phyloP scores from a whole-genome alignment of 2,113 vertebrate species.

The Atlantisia rogersi region DNA sequence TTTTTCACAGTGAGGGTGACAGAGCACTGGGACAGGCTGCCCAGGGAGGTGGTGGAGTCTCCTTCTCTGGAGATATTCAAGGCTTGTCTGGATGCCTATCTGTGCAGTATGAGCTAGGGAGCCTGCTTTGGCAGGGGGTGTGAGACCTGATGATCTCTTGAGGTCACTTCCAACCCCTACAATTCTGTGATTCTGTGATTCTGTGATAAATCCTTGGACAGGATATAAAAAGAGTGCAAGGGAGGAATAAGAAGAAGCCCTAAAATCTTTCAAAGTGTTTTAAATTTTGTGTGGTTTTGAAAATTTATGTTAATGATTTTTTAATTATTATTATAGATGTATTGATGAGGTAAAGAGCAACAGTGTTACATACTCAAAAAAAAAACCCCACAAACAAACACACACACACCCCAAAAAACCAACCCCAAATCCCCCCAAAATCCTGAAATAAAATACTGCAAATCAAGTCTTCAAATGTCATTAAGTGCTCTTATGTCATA shows the following conservation, averaged over 20 bases:
- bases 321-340: not conserved
- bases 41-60: too few relatives aligned
- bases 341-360: not conserved
- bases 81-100: too few relatives aligned
- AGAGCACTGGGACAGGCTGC: too few relatives aligned
- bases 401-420: too few relatives aligned
- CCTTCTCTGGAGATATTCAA: too few relatives aligned
- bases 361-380: not conserved
- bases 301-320: not conserved
- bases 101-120: too few relatives aligned
- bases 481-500: too few relatives aligned
- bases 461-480: not conserved
- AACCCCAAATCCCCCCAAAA: not conserved
- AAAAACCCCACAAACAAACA: not conserved
- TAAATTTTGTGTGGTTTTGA: not conserved
- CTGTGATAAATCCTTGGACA: not conserved
- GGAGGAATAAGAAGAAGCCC: not conserved
- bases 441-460: not conserved
- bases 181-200: too few relatives aligned
- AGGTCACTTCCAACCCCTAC: too few relatives aligned
- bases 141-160: too few relatives aligned
- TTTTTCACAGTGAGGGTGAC: too few relatives aligned
- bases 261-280: not conserved
- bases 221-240: fast-evolving
- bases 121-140: too few relatives aligned